Conservation (phyloP, 1,140 invertebrate species). For the Dinoponera quadriceps region DNA sequence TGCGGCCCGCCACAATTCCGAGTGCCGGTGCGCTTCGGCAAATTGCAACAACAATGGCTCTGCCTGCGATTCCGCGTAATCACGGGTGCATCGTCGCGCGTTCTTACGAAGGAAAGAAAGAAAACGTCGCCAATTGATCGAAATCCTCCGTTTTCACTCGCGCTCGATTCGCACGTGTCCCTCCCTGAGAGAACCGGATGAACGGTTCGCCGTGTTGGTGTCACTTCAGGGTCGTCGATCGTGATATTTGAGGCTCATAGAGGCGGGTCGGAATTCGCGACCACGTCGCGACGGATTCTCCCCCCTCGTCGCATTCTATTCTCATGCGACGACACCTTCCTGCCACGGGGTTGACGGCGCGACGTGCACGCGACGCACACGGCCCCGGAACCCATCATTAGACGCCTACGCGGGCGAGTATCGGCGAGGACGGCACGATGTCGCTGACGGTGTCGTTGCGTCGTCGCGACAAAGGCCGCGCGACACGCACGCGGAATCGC, state of each 20-base stretch:
- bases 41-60: slow-evolving; percentile 33
- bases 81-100: slow-evolving; percentile 12
- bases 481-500: slow-evolving; percentile 32
- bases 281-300: slow-evolving; percentile 67
- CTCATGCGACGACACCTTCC: slow-evolving; percentile 67
- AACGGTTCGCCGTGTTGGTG: slow-evolving; percentile 59
- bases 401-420: slow-evolving; percentile 70
- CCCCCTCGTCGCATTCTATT: slow-evolving; percentile 67
- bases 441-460: slow-evolving; percentile 40
- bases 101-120: not conserved
- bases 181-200: slow-evolving; percentile 39
- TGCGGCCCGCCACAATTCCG: not conserved
- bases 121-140: slow-evolving; percentile 2
- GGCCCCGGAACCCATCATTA: slow-evolving; percentile 71
- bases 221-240: slow-evolving; percentile 63
- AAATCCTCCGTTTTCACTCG: not conserved
- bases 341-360: slow-evolving; percentile 53
- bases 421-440: slow-evolving; percentile 46
- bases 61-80: slow-evolving; percentile 19
- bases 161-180: slow-evolving; percentile 1
- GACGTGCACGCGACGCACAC: slow-evolving; percentile 32
- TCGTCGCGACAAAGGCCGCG: slow-evolving; percentile 63
- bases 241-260: slow-evolving; percentile 67
- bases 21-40: slow-evolving; percentile 7
- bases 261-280: slow-evolving; percentile 71